Conservation (phyloP, 2,888 invertebrate genomes). For the Synergus laeviventris region DNA sequence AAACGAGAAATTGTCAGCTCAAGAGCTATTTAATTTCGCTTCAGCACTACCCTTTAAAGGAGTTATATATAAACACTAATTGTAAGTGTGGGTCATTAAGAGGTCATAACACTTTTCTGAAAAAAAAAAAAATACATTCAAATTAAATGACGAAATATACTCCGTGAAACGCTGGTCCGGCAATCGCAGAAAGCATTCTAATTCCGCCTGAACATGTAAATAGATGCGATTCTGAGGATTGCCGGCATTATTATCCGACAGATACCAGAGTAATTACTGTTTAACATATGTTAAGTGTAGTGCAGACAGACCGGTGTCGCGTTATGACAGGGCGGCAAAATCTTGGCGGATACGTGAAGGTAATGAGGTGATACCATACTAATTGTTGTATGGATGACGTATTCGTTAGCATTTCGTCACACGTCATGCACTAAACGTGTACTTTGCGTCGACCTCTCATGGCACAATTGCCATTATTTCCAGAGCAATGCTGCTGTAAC, state of each 20-base stretch:
- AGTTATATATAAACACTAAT: no score
- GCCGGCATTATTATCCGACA: conserved; percentile 10
- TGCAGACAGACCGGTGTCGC: conserved; percentile 49
- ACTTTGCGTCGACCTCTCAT: neutral
- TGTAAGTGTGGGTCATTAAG: no score
- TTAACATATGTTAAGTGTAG: conserved; percentile 67
- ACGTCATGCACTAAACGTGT: conserved; percentile 17
- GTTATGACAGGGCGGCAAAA: conserved; percentile 60
- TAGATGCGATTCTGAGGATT: conserved; percentile 44
- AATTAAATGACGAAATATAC: neutral
- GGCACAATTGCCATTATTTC: neutral
- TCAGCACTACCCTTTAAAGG: no score
- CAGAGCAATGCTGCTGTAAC: conserved; percentile 13
- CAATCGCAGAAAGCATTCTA: neutral
- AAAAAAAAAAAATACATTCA: neutral
- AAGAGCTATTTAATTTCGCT: no score
- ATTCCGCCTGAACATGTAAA: conserved; percentile 48
- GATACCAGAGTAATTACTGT: conserved; percentile 58
- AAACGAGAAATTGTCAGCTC: no score
- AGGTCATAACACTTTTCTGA: neutral
- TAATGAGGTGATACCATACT: conserved; percentile 57
- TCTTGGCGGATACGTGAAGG: conserved; percentile 57
- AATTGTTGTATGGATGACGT: conserved; percentile 1
- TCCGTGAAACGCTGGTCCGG: neutral
- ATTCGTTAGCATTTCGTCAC: neutral